A percentile compares a stretch with the other conserved stretches of the same genome.
These are phyloP conservation scores for Trichopria drosophilae DNA, from an alignment of 2,888 invertebrate species.

Conservation along the genomic window DNA sequence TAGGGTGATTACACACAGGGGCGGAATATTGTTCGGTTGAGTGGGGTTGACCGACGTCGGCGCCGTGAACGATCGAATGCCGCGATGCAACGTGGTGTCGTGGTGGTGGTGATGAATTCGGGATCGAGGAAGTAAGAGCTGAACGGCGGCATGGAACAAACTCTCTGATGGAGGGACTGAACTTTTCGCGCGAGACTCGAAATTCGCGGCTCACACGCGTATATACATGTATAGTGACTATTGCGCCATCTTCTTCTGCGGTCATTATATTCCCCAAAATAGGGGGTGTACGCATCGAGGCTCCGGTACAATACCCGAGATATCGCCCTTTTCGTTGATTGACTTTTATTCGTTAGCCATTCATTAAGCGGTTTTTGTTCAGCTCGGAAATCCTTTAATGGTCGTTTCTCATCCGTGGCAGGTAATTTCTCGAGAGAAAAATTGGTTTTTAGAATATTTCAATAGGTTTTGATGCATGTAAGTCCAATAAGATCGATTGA, in stretches of 20 bases:
- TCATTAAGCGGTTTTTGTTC: conserved; percentile 34
- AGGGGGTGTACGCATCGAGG: conserved; percentile 42
- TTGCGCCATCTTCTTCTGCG: conserved; percentile 26
- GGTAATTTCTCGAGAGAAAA: too few relatives aligned
- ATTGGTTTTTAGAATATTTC: too few relatives aligned
- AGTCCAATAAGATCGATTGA: too few relatives aligned
- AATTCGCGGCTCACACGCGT: conserved; percentile 4
- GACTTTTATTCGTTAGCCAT: conserved; percentile 40
- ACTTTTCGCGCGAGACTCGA: too few relatives aligned
- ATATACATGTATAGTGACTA: conserved; percentile 25
- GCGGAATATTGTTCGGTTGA: conserved; percentile 48
- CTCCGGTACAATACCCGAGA: conserved; percentile 37
- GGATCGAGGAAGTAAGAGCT: too few relatives aligned
- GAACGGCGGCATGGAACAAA: too few relatives aligned
- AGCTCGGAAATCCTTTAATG: too few relatives aligned
- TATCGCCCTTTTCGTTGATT: conserved; percentile 34
- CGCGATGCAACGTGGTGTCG: conserved; percentile 46
- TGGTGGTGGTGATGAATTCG: too few relatives aligned
- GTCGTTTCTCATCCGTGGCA: too few relatives aligned
- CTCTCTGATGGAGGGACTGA: too few relatives aligned
- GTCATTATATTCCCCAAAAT: conserved; percentile 24
- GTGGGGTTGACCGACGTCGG: conserved; percentile 26
- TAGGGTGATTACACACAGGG: conserved; percentile 50
- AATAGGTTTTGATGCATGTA: too few relatives aligned
- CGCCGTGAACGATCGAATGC: conserved; percentile 36